A percentile compares a stretch with the other conserved stretches of the same genome.
Conservation (phyloP, 1,140 invertebrate species). For the Aphaenogaster rudis region DNA sequence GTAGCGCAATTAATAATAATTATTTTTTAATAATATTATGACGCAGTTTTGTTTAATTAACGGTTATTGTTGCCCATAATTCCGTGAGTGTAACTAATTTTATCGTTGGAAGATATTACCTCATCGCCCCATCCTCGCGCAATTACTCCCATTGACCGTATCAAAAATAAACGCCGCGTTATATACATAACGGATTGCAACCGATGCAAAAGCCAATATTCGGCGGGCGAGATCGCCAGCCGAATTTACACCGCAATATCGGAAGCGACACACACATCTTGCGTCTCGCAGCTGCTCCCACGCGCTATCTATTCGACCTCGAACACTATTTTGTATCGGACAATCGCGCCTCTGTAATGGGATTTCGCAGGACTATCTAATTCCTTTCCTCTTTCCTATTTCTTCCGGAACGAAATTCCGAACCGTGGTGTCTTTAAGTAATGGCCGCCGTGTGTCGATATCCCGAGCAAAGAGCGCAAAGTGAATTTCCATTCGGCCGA, state of each 20-base stretch:
- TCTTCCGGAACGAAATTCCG: constrained; percentile 66
- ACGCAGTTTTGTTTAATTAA: neutral
- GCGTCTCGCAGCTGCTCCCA: constrained; percentile 46
- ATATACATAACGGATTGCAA: constrained; percentile 13
- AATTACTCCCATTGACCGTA: constrained; percentile 39
- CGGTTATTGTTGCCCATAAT: neutral
- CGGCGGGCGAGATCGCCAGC: constrained; percentile 15
- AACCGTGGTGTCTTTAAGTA: constrained; percentile 67
- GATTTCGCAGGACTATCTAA: constrained; percentile 71
- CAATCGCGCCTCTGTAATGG: constrained; percentile 61
- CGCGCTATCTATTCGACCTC: constrained; percentile 49
- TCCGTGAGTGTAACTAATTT: neutral
- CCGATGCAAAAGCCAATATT: constrained; percentile 38
- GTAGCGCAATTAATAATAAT: neutral
- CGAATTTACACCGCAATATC: constrained; percentile 48
- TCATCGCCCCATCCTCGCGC: neutral
- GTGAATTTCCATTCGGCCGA: constrained; percentile 73
- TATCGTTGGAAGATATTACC: neutral
- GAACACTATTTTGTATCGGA: constrained; percentile 52
- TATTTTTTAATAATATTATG: constrained; percentile 11
- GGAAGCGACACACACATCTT: constrained; percentile 36
- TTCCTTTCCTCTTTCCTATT: constrained; percentile 64
- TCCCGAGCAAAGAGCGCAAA: constrained; percentile 53
- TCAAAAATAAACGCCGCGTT: constrained; percentile 44
- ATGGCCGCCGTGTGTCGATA: constrained; percentile 54